Percentiles rank a stretch among this genome's conserved stretches.
Conservation (phyloP, 2,113 vertebrate species). For the Mustela nigripes region DNA sequence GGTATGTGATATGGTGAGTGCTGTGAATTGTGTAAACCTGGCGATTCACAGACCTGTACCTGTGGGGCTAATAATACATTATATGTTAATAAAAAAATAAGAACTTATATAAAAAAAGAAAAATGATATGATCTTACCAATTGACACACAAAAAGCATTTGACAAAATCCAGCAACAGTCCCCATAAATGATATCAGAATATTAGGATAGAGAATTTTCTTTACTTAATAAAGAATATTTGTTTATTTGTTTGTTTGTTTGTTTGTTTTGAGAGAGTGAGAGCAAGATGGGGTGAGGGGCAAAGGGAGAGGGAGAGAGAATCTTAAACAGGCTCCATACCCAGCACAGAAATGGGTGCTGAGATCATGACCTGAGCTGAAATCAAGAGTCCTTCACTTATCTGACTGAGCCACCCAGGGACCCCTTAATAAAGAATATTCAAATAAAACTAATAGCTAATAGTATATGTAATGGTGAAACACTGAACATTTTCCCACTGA, state of each 20-base stretch:
- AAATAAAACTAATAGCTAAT: neutral
- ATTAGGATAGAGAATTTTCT: neutral
- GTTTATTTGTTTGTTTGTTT: neutral
- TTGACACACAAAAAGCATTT: neutral
- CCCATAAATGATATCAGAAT: neutral
- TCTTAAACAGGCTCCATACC: neutral
- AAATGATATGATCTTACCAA: neutral
- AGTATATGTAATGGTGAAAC: neutral
- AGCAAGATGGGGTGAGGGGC: neutral
- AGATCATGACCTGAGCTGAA: neutral
- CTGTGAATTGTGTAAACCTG: too few species aligned
- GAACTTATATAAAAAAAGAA: too few species aligned
- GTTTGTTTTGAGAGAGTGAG: neutral
- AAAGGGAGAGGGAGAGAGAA: neutral
- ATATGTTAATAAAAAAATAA: too few species aligned
- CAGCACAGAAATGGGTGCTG: neutral
- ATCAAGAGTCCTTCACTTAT: neutral
- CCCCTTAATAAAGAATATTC: neutral
- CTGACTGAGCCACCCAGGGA: neutral
- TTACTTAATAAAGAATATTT: neutral
- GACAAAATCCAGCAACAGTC: neutral
- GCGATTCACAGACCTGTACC: too few species aligned
- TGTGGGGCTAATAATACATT: too few species aligned
- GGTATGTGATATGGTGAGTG: too few species aligned
- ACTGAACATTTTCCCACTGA: neutral